Base-by-base conservation (phyloP, 1,140 invertebrate genomes). In the Ceratina australensis region DNA sequence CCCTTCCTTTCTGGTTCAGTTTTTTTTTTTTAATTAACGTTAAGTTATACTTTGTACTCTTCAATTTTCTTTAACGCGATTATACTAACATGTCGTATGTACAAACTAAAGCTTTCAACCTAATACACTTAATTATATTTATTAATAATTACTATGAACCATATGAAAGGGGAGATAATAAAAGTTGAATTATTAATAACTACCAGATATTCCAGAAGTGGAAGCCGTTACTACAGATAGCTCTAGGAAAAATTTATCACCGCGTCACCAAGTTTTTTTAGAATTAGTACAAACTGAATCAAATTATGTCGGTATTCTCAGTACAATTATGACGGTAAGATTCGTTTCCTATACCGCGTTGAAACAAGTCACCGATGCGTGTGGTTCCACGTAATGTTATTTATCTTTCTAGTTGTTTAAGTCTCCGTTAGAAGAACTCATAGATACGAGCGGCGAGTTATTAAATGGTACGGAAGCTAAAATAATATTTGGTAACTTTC, bases 201-300 rank as follows among this genome's bases (percentile, higher is more conserved):
- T 78, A 87, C 81, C 66, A 92, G 89, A 90, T 90, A 92, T 92
- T 91, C 89, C 90, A 92, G 91, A 94, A 79, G 90, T 92, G 50
- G 93, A 94, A 87, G 88, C 91, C 81, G 93, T 93, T 47, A 90
- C 74, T 74, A 92, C 93, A 79, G 95, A 95, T 86, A 93, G 94
- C 50, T 92, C 93, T 50, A 91, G 94, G 75, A 95, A 95, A 86
- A 93, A 94, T 83, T 93, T 96, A 85, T 96, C 96, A 20, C 94
- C 96, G 1, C 92, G 97, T 61, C 95, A 97, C 88, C 96, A 97
- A 93, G 97, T 98, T 54, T 98, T 98, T 86, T 94, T 97, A 89
- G 98, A 99, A 92, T 93, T 99, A 63, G 94, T 98, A 47, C 97
- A 99, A 90, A 99, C 98, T 12, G 98, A 99, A 92, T 96, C 95